These are phyloP conservation scores for Potamarius usumacintae DNA, from an alignment of 2,113 vertebrate genomes.

Conservation along the genomic window DNA sequence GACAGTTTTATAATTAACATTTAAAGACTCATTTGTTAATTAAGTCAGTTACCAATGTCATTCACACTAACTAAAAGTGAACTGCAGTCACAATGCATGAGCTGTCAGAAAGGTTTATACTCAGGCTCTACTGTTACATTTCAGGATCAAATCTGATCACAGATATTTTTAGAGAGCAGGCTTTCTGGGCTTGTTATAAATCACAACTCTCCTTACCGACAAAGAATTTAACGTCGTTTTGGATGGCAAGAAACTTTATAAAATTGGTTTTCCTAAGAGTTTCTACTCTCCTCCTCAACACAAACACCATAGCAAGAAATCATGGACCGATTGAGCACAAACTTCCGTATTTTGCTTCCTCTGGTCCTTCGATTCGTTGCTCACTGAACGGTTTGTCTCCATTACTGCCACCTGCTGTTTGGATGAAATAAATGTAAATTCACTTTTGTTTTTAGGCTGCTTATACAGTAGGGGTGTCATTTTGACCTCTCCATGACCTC, in stretches of 20 bases:
- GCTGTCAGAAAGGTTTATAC: not conserved
- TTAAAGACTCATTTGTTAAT: not conserved
- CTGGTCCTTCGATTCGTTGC: not conserved
- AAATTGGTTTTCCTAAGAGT: not conserved
- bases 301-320: slow-evolving; percentile 1
- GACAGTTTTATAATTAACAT: not conserved
- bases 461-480: no score
- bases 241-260: not conserved
- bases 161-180: not conserved
- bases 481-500: not conserved
- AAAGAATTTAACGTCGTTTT: slow-evolving; percentile 19
- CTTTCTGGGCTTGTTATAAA: not conserved
- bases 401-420: slow-evolving; percentile 37
- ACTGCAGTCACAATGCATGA: not conserved
- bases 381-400: not conserved
- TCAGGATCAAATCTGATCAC: not conserved
- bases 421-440: not conserved
- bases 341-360: slow-evolving; percentile 7
- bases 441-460: not conserved
- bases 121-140: not conserved
- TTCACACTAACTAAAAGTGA: not conserved
- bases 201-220: slow-evolving; percentile 36
- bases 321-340: not conserved
- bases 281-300: not conserved
- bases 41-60: not conserved